These are phyloP conservation scores for Gymnocheta viridis DNA, from an alignment of 2,888 invertebrate genomes.

Conservation along the genomic window DNA sequence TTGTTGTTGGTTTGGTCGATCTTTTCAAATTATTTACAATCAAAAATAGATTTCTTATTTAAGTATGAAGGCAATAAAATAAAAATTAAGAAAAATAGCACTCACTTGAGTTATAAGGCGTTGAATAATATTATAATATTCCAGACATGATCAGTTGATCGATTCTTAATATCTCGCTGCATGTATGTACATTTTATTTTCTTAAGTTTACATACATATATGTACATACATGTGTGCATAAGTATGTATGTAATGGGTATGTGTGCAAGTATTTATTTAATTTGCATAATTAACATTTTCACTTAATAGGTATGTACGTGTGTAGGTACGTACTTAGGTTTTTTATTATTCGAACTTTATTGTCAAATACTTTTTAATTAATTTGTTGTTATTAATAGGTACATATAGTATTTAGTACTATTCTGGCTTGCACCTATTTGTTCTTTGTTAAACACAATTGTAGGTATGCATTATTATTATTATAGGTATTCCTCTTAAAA, in stretches of 20 bases:
- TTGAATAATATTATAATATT: not conserved
- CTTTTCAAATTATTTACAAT: slow-evolving; percentile 32
- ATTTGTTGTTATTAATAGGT: not conserved
- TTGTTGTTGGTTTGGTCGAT: slow-evolving; percentile 22
- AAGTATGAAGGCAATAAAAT: not conserved
- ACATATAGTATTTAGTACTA: too few relatives aligned
- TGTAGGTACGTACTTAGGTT: not conserved
- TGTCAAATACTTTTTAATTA: not conserved
- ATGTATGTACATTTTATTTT: not conserved
- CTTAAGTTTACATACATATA: too few relatives aligned
- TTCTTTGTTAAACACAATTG: not conserved
- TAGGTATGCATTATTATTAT: not conserved
- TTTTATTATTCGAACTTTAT: not conserved
- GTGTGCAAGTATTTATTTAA: not conserved
- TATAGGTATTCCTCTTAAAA: not conserved
- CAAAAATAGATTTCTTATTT: slow-evolving; percentile 33
- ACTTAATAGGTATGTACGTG: not conserved
- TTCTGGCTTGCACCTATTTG: not conserved
- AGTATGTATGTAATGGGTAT: not conserved
- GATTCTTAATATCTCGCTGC: not conserved
- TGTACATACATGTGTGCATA: not conserved
- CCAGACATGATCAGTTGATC: not conserved
- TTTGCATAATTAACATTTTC: not conserved
- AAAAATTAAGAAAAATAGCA: not conserved
- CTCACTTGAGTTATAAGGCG: not conserved